A percentile compares a stretch with the other conserved stretches of the same genome.
These are phyloP conservation scores for Clistopyga incitator DNA, from an alignment of 2,888 invertebrate genomes.

Conservation along the genomic window DNA sequence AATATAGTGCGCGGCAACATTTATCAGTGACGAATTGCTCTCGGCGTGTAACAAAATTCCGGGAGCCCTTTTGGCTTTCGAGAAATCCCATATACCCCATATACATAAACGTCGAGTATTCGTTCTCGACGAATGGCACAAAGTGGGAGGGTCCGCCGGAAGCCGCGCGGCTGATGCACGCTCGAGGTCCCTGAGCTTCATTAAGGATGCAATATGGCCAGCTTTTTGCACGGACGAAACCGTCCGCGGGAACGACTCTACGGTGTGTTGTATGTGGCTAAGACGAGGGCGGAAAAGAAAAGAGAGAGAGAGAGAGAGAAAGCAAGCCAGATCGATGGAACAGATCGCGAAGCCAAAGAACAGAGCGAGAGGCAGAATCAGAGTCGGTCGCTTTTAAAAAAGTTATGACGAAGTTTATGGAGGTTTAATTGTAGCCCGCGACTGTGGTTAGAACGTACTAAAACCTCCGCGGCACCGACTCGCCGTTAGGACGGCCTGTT, in stretches of 20 bases:
- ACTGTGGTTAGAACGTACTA: constrained; percentile 83
- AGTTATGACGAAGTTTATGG: constrained; percentile 81
- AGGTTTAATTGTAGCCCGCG: constrained; percentile 82
- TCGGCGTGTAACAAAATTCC: background rate
- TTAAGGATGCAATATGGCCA: constrained; percentile 78
- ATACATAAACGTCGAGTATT: constrained; percentile 34
- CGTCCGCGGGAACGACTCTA: constrained; percentile 19
- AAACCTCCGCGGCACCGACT: constrained; percentile 74
- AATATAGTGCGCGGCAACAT: background rate
- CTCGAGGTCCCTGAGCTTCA: constrained; percentile 74
- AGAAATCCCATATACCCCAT: constrained; percentile 62
- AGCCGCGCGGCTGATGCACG: constrained; percentile 70
- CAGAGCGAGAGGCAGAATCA: constrained; percentile 7
- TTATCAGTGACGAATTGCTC: background rate
- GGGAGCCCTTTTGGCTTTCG: constrained; percentile 54
- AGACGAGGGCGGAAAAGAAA: constrained; percentile 26
- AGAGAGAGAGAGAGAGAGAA: constrained; percentile 38
- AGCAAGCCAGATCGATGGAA: constrained; percentile 32
- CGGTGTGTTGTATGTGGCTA: constrained; percentile 24
- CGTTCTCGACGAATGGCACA: constrained; percentile 63
- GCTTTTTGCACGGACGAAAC: constrained; percentile 70
- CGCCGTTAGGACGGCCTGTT: constrained; percentile 50
- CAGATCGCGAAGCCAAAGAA: constrained; percentile 20
- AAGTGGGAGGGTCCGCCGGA: constrained; percentile 73
- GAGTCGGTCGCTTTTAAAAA: constrained; percentile 77